phyloP scores from a whole-genome alignment of 2,113 vertebrate genomes.

The Okapia johnstoni region DNA sequence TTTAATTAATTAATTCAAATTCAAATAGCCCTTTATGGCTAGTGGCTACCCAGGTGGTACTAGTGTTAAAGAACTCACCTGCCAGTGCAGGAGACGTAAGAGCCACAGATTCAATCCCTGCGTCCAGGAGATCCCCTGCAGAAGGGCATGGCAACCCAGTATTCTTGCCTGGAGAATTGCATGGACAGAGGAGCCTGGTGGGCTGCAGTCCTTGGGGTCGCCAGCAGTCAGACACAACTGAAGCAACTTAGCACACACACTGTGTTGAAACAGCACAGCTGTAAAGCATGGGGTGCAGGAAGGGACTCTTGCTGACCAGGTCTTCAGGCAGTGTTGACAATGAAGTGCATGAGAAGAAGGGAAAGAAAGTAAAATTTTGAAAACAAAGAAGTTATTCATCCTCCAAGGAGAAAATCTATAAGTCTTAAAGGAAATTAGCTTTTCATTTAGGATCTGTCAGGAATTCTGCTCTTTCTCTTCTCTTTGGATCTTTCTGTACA shows the following conservation, averaged over 20 bases:
- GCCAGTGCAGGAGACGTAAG: not conserved
- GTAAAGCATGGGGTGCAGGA: not conserved
- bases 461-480: not conserved
- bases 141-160: not conserved
- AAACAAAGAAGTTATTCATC: not conserved
- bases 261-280: too few relatives aligned
- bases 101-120: not conserved
- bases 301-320: not conserved
- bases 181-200: not conserved
- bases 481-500: not conserved
- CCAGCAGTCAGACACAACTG: not conserved
- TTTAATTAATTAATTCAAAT: not conserved
- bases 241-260: not conserved
- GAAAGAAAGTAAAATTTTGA: not conserved
- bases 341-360: not conserved
- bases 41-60: not conserved
- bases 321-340: not conserved
- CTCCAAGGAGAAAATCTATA: not conserved
- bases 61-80: not conserved
- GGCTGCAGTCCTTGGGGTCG: not conserved
- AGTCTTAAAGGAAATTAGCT: not conserved
- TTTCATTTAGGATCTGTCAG: not conserved
- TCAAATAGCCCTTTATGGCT: not conserved
- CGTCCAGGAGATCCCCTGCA: not conserved
- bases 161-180: not conserved